A percentile compares a stretch with the other conserved stretches of the same genome.
These are phyloP conservation scores for Oriolus oriolus DNA, from an alignment of 2,113 vertebrate species.

Conservation along the genomic window DNA sequence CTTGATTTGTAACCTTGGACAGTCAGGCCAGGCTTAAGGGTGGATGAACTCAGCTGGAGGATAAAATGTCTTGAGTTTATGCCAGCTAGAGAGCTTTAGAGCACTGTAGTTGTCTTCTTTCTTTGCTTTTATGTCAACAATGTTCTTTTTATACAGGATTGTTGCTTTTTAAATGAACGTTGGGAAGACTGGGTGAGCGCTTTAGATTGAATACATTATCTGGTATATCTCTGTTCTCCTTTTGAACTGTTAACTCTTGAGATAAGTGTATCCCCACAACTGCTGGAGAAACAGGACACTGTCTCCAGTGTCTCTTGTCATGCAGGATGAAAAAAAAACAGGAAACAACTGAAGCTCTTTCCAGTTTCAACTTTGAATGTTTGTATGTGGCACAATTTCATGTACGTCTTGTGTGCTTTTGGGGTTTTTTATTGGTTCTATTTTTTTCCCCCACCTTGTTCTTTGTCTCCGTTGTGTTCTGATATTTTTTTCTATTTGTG, in stretches of 20 bases:
- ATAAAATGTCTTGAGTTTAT: background rate
- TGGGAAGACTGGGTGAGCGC: background rate
- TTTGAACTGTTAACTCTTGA: background rate
- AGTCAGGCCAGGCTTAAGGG: background rate
- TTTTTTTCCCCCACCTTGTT: background rate
- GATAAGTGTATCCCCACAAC: background rate
- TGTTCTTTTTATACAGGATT: background rate
- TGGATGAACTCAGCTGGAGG: background rate
- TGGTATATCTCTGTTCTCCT: background rate
- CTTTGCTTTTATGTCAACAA: background rate
- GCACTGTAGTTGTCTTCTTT: background rate
- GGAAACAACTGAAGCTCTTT: background rate
- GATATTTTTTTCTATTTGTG: background rate
- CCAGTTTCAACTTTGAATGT: background rate
- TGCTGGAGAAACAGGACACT: background rate
- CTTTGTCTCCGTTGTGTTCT: background rate
- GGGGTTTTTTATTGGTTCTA: background rate
- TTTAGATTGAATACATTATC: background rate
- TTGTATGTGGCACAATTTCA: background rate
- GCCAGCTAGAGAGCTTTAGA: background rate
- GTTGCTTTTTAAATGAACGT: background rate
- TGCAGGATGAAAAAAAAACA: background rate
- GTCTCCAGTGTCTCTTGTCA: background rate
- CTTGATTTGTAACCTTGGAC: background rate
- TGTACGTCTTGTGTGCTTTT: background rate